A percentile compares a stretch with the other conserved stretches of the same genome.
Conservation (phyloP, 35 echinoderm and acorn worm genomes). For the Heliocidaris erythrogramma region DNA sequence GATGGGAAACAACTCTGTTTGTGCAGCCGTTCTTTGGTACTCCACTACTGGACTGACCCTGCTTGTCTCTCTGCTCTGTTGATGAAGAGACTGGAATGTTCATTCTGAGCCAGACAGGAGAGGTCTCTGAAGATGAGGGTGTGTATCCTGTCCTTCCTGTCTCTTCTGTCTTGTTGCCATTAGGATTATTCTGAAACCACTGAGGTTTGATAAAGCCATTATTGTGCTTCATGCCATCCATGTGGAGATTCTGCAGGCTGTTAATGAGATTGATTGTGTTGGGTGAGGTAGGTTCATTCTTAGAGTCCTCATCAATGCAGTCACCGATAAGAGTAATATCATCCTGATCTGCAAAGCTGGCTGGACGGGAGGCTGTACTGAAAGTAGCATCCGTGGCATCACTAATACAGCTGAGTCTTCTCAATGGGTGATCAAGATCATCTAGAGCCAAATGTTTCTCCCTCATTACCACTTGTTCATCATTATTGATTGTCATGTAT, state of each 20-base stretch:
- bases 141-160: slow-evolving; percentile 37
- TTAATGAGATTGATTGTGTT: slow-evolving; percentile 25
- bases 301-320: slow-evolving; percentile 17
- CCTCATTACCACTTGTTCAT: slow-evolving; percentile 95
- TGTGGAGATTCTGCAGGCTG: slow-evolving; percentile 39
- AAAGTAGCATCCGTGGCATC: slow-evolving; percentile 97
- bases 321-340: slow-evolving; percentile 58
- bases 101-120: slow-evolving; percentile 62
- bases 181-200: slow-evolving; percentile 45
- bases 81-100: slow-evolving; percentile 22
- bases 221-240: slow-evolving; percentile 39
- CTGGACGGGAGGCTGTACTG: slow-evolving; percentile 89
- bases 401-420: slow-evolving; percentile 92
- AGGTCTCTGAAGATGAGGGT: slow-evolving; percentile 68
- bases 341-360: slow-evolving; percentile 79
- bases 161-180: background rate
- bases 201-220: slow-evolving; percentile 45
- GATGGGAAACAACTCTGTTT: slow-evolving; percentile 61
- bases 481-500: slow-evolving; percentile 95
- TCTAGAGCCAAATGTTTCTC: slow-evolving; percentile 95
- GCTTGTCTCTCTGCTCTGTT: background rate
- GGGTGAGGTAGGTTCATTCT: slow-evolving; percentile 13
- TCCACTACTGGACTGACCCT: background rate
- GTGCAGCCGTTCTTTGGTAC: slow-evolving; percentile 36
- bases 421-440: slow-evolving; percentile 90